These are phyloP conservation scores for Cephus sareptanus DNA, from an alignment of 2,888 invertebrate genomes.

Conservation along the genomic window DNA sequence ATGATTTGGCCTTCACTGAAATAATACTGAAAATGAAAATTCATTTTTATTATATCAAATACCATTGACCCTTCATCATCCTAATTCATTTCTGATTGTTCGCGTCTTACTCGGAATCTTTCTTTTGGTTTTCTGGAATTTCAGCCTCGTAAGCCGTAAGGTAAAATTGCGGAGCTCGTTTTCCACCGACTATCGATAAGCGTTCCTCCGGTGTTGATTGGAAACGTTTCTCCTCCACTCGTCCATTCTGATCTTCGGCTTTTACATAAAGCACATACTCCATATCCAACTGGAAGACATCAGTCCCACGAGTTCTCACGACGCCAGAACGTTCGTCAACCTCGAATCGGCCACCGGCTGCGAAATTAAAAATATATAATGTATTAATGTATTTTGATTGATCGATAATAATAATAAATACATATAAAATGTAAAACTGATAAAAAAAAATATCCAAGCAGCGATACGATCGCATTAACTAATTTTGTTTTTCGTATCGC, in stretches of 20 bases:
- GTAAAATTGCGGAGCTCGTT: constrained; percentile 97
- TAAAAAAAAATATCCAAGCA: background rate
- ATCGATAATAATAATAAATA: background rate
- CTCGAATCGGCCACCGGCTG: constrained; percentile 78
- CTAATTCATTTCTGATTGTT: background rate
- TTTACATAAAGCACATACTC: constrained; percentile 96
- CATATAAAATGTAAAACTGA: background rate
- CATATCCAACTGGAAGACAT: constrained; percentile 94
- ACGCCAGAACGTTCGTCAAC: constrained; percentile 93
- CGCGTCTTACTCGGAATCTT: constrained; percentile 88
- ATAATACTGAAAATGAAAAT: constrained; percentile 78
- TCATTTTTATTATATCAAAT: constrained; percentile 4
- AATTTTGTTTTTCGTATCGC: background rate
- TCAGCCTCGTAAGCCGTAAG: constrained; percentile 94
- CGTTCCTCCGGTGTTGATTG: constrained; percentile 93
- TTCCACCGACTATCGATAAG: constrained; percentile 95
- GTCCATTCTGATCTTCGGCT: constrained; percentile 94
- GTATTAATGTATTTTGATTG: background rate
- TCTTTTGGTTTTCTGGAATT: constrained; percentile 96
- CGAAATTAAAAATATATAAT: constrained; percentile 22
- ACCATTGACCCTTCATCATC: background rate
- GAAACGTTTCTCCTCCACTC: constrained; percentile 89
- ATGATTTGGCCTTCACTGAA: constrained; percentile 96
- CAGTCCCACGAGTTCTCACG: constrained; percentile 89
- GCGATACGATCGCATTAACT: background rate